A percentile compares a stretch with the other conserved stretches of the same genome.
phyloP scores from a whole-genome alignment of 2,888 invertebrate species.

The Erpobdella octoculata region DNA sequence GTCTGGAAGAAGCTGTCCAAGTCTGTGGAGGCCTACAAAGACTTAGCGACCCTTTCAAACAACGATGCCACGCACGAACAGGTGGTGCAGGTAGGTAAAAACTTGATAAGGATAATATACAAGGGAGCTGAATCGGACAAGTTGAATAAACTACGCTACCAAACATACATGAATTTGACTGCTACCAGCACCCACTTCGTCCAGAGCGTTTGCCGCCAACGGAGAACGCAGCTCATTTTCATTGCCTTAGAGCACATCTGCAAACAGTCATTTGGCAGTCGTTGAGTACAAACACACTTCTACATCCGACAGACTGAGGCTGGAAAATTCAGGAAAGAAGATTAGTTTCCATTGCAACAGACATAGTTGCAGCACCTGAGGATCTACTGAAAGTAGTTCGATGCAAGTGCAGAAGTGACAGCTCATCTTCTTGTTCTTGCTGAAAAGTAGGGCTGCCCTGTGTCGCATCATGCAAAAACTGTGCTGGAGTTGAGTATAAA shows the following conservation, averaged over 20 bases:
- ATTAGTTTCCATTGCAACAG: background rate
- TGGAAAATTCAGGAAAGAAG: background rate
- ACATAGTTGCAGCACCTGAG: background rate
- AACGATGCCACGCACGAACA: too few relatives aligned
- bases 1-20: too few relatives aligned
- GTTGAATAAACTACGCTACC: too few relatives aligned
- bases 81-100: too few relatives aligned
- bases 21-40: too few relatives aligned
- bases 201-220: conserved; percentile 15
- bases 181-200: background rate
- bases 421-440: background rate
- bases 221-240: background rate
- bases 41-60: too few relatives aligned
- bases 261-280: background rate
- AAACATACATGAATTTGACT: too few relatives aligned
- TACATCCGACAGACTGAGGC: background rate
- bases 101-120: too few relatives aligned
- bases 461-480: background rate
- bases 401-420: conserved; percentile 15
- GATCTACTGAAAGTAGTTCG: background rate
- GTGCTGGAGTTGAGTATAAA: background rate
- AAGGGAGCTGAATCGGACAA: too few relatives aligned
- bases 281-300: background rate
- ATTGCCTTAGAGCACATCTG: background rate
- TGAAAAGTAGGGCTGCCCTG: conserved; percentile 1